Percentiles rank a stretch among this genome's conserved stretches.
phyloP scores from a whole-genome alignment of 1,140 invertebrate genomes.

The Acyrthosiphon pisum region DNA sequence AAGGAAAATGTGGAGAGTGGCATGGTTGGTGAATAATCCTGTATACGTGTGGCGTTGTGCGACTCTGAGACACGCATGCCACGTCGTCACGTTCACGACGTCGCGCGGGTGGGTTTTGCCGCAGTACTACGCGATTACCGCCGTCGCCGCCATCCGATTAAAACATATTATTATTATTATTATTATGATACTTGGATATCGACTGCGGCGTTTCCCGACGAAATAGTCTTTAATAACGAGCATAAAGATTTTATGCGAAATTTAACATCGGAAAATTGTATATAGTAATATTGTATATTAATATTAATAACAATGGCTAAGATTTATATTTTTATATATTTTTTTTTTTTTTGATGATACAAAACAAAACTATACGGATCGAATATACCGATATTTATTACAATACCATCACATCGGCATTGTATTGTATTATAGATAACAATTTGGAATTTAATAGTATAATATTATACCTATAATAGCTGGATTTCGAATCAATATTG shows the following conservation, averaged over 20 bases:
- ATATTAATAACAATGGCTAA: not conserved
- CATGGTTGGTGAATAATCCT: not conserved
- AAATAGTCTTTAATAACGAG: not conserved
- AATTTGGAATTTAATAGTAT: not conserved
- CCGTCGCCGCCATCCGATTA: not conserved
- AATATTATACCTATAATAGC: not conserved
- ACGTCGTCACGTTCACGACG: not conserved
- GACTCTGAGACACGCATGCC: not conserved
- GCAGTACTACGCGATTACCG: not conserved
- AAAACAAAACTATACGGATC: not conserved
- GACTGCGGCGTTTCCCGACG: not conserved
- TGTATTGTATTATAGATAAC: not conserved
- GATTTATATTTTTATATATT: not conserved
- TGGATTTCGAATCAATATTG: not conserved
- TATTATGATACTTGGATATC: not conserved
- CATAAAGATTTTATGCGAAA: not conserved
- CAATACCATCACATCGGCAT: too few relatives aligned
- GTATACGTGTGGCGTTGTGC: not conserved
- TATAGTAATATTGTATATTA: not conserved
- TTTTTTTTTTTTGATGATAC: not conserved
- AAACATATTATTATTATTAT: not conserved
- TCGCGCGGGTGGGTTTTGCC: conserved; percentile 6
- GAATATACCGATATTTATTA: not conserved
- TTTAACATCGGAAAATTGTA: not conserved
- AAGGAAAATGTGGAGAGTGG: not conserved